These are phyloP conservation scores for Girardinichthys multiradiatus DNA, from an alignment of 2,113 vertebrate species.

Conservation along the genomic window DNA sequence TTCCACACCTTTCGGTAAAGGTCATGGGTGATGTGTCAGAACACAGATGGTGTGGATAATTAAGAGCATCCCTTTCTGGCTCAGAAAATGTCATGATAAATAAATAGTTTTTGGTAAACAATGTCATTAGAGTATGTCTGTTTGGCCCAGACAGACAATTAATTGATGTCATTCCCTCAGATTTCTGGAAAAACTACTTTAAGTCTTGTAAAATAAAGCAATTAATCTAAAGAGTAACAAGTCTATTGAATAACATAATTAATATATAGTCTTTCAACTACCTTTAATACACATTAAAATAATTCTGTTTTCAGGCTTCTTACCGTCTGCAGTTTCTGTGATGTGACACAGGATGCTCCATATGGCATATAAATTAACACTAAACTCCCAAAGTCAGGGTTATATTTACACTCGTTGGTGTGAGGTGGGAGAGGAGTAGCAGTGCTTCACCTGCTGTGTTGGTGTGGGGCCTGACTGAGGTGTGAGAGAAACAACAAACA, in stretches of 20 bases:
- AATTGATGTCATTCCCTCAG: too few species aligned
- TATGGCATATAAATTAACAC: slow-evolving; percentile 27
- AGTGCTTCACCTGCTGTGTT: slow-evolving; percentile 41
- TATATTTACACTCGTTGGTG: slow-evolving; percentile 45
- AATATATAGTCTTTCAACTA: neutral
- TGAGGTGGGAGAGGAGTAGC: slow-evolving; percentile 22
- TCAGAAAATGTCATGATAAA: too few species aligned
- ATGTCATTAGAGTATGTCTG: too few species aligned
- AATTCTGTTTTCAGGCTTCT: neutral
- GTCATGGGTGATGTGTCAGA: too few species aligned
- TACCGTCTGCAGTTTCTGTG: neutral
- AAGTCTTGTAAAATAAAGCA: neutral
- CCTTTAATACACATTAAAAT: neutral
- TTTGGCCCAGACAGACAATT: too few species aligned
- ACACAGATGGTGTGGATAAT: too few species aligned
- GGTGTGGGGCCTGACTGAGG: slow-evolving; percentile 41
- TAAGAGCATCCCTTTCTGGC: too few species aligned
- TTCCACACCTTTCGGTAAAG: too few species aligned
- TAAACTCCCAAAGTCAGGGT: slow-evolving; percentile 35
- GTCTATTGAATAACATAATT: neutral
- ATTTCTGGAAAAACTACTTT: too few species aligned
- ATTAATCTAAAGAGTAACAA: neutral
- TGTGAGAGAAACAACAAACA: slow-evolving; percentile 39
- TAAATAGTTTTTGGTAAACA: too few species aligned
- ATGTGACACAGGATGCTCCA: neutral